A percentile compares a stretch with the other conserved stretches of the same genome.
Evolutionary conservation across 2,888 invertebrate genomes (phyloP).

Genomic region (Venusia cambrica): DNA sequence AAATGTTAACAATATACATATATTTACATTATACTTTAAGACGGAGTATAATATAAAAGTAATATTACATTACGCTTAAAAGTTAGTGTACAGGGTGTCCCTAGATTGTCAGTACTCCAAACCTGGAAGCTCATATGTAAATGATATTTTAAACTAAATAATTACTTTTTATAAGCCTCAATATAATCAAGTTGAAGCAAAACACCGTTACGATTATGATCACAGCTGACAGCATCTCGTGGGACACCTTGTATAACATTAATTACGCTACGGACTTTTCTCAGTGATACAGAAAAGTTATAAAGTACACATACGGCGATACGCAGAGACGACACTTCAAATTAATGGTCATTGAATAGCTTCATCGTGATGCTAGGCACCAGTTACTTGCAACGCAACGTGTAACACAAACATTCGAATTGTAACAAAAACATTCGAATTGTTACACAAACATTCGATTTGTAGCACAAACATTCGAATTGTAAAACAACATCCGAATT

Average conservation of each 20-base stretch:
- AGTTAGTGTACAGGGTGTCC: conserved; percentile 9
- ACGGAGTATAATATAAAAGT: conserved; percentile 23
- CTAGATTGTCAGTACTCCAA: not conserved
- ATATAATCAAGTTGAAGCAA: too few relatives aligned
- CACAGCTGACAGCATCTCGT: not conserved
- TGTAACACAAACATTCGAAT: too few relatives aligned
- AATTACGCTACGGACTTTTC: conserved; percentile 31
- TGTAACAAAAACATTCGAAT: too few relatives aligned
- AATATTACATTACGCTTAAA: conserved; percentile 32
- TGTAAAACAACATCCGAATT: too few relatives aligned
- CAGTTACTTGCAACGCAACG: too few relatives aligned
- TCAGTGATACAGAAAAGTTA: conserved; percentile 35
- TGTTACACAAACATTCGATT: too few relatives aligned
- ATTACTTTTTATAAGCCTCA: conserved; percentile 1
- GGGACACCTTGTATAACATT: conserved; percentile 6
- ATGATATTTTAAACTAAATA: too few relatives aligned
- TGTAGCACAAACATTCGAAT: too few relatives aligned
- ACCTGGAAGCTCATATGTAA: too few relatives aligned
- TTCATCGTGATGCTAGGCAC: not conserved
- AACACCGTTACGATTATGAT: too few relatives aligned
- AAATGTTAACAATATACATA: conserved; percentile 6
- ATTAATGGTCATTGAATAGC: not conserved
- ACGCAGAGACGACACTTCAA: conserved; percentile 13
- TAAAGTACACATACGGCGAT: conserved; percentile 28
- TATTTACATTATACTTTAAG: conserved; percentile 18